Conservation (phyloP, 2,888 invertebrate genomes). For the Abscondita cerata region DNA sequence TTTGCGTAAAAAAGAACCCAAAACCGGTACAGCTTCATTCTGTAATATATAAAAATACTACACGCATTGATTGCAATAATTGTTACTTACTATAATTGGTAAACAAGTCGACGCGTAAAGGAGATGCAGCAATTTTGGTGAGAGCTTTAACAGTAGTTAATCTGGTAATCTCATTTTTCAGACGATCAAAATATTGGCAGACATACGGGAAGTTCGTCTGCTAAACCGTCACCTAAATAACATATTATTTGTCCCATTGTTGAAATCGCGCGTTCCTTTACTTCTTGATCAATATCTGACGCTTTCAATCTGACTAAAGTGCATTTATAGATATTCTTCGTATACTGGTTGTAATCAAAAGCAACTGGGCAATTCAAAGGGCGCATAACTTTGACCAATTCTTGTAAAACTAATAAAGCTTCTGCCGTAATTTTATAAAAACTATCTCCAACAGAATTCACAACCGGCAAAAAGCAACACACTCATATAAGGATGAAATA, state of each 20-base stretch:
- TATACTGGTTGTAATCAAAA: constrained; percentile 80
- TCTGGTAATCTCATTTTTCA: constrained; percentile 96
- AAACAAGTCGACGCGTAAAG: constrained; percentile 83
- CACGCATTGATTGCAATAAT: no score
- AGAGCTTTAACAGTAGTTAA: constrained; percentile 95
- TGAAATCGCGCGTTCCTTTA: constrained; percentile 96
- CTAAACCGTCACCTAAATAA: constrained; percentile 86
- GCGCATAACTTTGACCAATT: constrained; percentile 91
- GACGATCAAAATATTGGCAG: constrained; percentile 93
- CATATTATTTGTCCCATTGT: constrained; percentile 96
- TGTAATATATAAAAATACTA: no score
- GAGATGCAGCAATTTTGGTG: constrained; percentile 92
- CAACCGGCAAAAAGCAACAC: constrained; percentile 83
- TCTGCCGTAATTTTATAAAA: constrained; percentile 99
- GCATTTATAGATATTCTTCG: constrained; percentile 81
- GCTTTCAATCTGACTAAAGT: constrained; percentile 87
- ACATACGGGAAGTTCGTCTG: constrained; percentile 81
- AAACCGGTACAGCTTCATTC: constrained; percentile 87
- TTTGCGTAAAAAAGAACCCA: constrained; percentile 94
- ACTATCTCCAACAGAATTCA: constrained; percentile 89
- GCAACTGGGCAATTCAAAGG: constrained; percentile 72
- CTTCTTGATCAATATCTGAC: constrained; percentile 98
- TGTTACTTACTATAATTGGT: constrained; percentile 78
- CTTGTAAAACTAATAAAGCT: constrained; percentile 90
- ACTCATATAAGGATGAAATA: constrained; percentile 82